Evolutionary conservation across 2,888 invertebrate genomes (phyloP).

Genomic region (Matsumyia berberina): DNA sequence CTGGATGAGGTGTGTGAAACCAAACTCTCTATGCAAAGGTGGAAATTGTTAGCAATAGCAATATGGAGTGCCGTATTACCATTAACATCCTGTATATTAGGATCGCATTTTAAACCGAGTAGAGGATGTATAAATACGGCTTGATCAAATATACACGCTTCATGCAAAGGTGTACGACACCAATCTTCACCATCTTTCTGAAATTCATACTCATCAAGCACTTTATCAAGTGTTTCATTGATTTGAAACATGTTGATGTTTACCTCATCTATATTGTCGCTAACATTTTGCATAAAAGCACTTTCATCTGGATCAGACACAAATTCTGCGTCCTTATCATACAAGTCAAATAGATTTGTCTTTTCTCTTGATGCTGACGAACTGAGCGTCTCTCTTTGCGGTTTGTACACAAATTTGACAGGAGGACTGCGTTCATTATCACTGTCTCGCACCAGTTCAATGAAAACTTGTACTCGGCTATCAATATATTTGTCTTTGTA

Average conservation of each 20-base stretch:
- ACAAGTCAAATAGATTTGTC: conserved; percentile 77
- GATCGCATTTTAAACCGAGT: conserved; percentile 83
- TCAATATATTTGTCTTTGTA: conserved; percentile 89
- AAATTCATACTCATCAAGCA: background rate
- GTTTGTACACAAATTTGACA: conserved; percentile 88
- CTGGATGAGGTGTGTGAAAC: conserved; percentile 60
- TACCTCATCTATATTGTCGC: conserved; percentile 24
- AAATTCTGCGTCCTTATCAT: conserved; percentile 81
- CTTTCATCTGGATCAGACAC: conserved; percentile 83
- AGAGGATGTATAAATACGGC: conserved; percentile 81
- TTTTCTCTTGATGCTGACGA: conserved; percentile 76
- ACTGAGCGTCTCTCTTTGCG: conserved; percentile 83
- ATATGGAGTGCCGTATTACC: conserved; percentile 84
- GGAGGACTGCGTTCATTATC: conserved; percentile 89
- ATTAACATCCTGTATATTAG: conserved; percentile 83
- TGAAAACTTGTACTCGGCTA: conserved; percentile 87
- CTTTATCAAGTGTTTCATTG: background rate
- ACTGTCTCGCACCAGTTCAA: conserved; percentile 91
- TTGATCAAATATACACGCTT: conserved; percentile 83
- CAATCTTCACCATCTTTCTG: background rate
- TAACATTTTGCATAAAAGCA: background rate
- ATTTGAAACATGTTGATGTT: background rate
- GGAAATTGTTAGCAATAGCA: conserved; percentile 82
- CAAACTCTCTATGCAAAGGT: conserved; percentile 80
- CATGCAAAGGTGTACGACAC: conserved; percentile 85